phyloP scores from a whole-genome alignment of 2,113 vertebrate species.

The Leucoraja erinaceus region DNA sequence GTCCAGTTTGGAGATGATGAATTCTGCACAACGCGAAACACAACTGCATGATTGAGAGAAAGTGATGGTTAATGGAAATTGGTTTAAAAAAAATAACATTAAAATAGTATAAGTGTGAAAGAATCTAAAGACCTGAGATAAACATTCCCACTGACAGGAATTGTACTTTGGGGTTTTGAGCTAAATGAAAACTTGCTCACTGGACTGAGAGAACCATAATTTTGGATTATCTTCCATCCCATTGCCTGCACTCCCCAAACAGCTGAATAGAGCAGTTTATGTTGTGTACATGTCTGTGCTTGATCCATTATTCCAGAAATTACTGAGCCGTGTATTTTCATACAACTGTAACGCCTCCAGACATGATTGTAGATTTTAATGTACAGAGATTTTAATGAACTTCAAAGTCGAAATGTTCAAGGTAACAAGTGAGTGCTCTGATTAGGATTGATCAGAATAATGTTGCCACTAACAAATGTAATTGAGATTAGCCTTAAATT shows the following conservation, averaged over 20 bases:
- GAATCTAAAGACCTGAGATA: neutral
- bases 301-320: slow-evolving; percentile 30
- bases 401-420: slow-evolving; percentile 31
- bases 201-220: neutral
- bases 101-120: neutral
- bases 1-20: neutral
- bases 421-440: slow-evolving; percentile 50
- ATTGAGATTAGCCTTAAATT: slow-evolving; percentile 68
- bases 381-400: slow-evolving; percentile 37
- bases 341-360: slow-evolving; percentile 37
- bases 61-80: neutral
- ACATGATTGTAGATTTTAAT: slow-evolving; percentile 36
- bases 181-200: neutral
- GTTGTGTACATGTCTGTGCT: slow-evolving; percentile 29
- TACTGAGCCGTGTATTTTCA: slow-evolving; percentile 38
- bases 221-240: neutral
- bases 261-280: slow-evolving; percentile 26
- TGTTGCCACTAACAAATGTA: slow-evolving; percentile 62
- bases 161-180: neutral
- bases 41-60: neutral
- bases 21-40: neutral
- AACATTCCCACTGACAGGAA: slow-evolving; percentile 7
- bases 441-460: slow-evolving; percentile 48
- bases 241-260: slow-evolving; percentile 16
- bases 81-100: slow-evolving; percentile 4